Base-by-base conservation (phyloP, 2,888 invertebrate species). In the Brachyopa scutellaris region DNA sequence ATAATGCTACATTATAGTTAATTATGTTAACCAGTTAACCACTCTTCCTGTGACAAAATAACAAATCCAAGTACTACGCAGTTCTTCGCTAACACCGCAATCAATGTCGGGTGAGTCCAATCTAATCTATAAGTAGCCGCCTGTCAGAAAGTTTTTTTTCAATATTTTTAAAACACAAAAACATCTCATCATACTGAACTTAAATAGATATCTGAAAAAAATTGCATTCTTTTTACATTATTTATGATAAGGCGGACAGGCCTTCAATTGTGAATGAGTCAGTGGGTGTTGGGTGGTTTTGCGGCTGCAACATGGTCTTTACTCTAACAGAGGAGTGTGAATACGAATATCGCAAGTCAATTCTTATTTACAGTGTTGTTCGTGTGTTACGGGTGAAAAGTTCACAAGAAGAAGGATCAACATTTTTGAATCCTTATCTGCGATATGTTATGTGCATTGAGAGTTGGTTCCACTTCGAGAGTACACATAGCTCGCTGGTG, bases 381-480 rank as follows among this genome's bases (percentile, higher is more conserved):
- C 40, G 55, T 47, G 21, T 38, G 17, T 23, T 33, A 61, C 40
- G 40, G 38, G 61, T 51, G 31, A 5, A 61, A 53, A 59, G 7
- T 55, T 55, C 2, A 7, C 23, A 17, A 62, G 33, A 53, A 53
- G 17, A 47, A 62, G 33, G 42, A 73, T 78, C 59, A 51, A 51
- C 66, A 73, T 73, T 73, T 79, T 66, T 53, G 73, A 73, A 66
- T 79, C 8, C 51, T 73, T 36, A 73, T 59, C 66, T 66, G 59
- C 19, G 73, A 45, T 64, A 64, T 55, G 26, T 33, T 21, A 33
- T 59, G 36, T 36, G 53, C 26, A 42, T 61, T 45, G 78, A 51
- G 53, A 72, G 31, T 64, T 72, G 21, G 61, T 51, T 55, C n/a
- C 57, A 70, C 42, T 77, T 29, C 40, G 49, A 51, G 66, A 47